Evolutionary conservation across 2,797 vertebrate genomes (phyloP).

Genomic region (Merluccius polli): DNA sequence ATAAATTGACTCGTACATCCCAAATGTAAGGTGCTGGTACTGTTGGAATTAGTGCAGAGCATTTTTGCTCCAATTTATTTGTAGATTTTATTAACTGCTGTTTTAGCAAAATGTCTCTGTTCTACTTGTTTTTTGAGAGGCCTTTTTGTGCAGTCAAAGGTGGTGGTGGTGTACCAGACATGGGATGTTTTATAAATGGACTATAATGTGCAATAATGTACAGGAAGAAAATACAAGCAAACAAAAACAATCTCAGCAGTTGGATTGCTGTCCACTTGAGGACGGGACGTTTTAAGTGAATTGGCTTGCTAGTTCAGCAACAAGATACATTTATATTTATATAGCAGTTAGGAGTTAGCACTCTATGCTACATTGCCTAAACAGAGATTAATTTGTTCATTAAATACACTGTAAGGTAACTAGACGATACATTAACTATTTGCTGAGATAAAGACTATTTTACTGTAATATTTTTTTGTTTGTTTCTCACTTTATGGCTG

Average conservation of each 20-base stretch:
- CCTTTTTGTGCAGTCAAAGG: slow-evolving; percentile 30
- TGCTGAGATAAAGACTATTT: not conserved
- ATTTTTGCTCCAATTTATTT: not conserved
- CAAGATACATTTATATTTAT: slow-evolving; percentile 20
- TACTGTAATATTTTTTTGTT: not conserved
- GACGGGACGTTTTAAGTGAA: slow-evolving; percentile 31
- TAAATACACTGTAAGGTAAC: slow-evolving; percentile 62
- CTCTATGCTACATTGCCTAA: slow-evolving; percentile 26
- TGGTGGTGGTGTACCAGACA: slow-evolving; percentile 20
- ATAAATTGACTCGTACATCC: not conserved
- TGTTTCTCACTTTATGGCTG: not conserved
- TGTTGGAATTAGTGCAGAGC: not conserved
- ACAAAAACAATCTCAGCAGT: not conserved
- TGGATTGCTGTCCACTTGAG: slow-evolving; percentile 27
- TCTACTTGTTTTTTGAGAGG: slow-evolving; percentile 24
- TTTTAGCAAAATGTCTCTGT: slow-evolving; percentile 30
- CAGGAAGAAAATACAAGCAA: slow-evolving; percentile 33
- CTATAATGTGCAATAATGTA: slow-evolving; percentile 68
- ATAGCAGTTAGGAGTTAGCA: slow-evolving; percentile 19
- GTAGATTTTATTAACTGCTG: not conserved
- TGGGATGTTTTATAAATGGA: slow-evolving; percentile 30
- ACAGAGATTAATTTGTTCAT: slow-evolving; percentile 33
- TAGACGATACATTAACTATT: slow-evolving; percentile 26
- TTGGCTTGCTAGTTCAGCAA: slow-evolving; percentile 34
- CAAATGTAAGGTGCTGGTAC: not conserved